These are phyloP conservation scores for Leptinotarsa juncta DNA, from an alignment of 2,888 invertebrate genomes.

Conservation along the genomic window DNA sequence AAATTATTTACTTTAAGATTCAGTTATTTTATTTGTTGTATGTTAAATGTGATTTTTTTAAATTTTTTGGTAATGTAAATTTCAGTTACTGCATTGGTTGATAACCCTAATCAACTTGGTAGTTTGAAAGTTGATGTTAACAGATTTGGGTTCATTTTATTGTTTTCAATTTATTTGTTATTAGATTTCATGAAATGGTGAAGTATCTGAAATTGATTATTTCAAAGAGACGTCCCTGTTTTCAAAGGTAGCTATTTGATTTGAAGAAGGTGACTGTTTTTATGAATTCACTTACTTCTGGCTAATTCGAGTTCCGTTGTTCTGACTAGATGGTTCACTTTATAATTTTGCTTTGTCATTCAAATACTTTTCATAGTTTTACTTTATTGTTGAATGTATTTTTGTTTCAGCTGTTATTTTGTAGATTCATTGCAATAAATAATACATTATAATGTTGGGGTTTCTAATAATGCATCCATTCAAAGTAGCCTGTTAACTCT, in stretches of 20 bases:
- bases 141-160: no score
- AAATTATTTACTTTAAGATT: no score
- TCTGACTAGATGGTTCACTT: slow-evolving; percentile 21
- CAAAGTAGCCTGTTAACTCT: no score
- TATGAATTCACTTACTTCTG: not conserved
- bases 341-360: slow-evolving; percentile 31
- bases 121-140: no score
- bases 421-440: slow-evolving; percentile 51
- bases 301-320: no score
- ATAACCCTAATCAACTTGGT: no score
- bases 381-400: slow-evolving; percentile 41
- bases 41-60: no score
- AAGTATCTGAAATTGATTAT: not conserved
- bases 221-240: not conserved
- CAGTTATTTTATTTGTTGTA: no score
- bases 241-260: slow-evolving; percentile 12
- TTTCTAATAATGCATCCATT: not conserved
- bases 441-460: slow-evolving; percentile 7
- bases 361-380: slow-evolving; percentile 32
- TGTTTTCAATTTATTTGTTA: no score
- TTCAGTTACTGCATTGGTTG: no score
- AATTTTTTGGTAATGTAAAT: no score
- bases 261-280: slow-evolving; percentile 9
- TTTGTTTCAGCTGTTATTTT: slow-evolving; percentile 47
- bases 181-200: no score